Percentiles rank a stretch among this genome's conserved stretches.
phyloP scores from a whole-genome alignment of 2,888 invertebrate genomes.

The Gari tellinella region DNA sequence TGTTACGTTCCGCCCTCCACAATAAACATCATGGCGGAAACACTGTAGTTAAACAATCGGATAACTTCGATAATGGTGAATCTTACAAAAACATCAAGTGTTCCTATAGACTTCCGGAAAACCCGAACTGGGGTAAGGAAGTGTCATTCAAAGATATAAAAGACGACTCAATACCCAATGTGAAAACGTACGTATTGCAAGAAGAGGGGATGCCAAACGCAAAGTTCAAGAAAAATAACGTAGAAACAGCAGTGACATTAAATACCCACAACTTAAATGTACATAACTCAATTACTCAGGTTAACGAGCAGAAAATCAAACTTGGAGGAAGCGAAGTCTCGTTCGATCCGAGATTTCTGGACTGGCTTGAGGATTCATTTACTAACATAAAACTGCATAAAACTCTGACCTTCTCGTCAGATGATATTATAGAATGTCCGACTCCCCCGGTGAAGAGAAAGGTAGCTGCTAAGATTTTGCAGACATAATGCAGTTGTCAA shows the following conservation, averaged over 20 bases:
- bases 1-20: slow-evolving; percentile 52
- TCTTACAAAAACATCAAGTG: slow-evolving; percentile 55
- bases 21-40: slow-evolving; percentile 48
- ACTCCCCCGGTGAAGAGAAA: slow-evolving; percentile 27
- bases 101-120: slow-evolving; percentile 63
- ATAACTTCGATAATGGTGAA: slow-evolving; percentile 30
- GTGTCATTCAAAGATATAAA: slow-evolving; percentile 62
- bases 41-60: slow-evolving; percentile 30
- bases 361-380: slow-evolving; percentile 64
- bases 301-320: slow-evolving; percentile 58
- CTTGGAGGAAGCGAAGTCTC: slow-evolving; percentile 51
- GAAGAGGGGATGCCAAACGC: slow-evolving; percentile 39
- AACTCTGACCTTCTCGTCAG: slow-evolving; percentile 24
- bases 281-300: slow-evolving; percentile 63
- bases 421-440: slow-evolving; percentile 30
- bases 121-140: slow-evolving; percentile 62
- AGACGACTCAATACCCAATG: slow-evolving; percentile 66
- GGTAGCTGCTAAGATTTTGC: slow-evolving; percentile 32
- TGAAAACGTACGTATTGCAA: slow-evolving; percentile 67
- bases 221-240: slow-evolving; percentile 52
- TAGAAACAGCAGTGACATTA: slow-evolving; percentile 54
- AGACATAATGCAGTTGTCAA: no score
- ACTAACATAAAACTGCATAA: slow-evolving; percentile 33
- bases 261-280: slow-evolving; percentile 66
- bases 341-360: slow-evolving; percentile 61